Conservation (phyloP, 2,113 vertebrate genomes). For the Rattus rattus region DNA sequence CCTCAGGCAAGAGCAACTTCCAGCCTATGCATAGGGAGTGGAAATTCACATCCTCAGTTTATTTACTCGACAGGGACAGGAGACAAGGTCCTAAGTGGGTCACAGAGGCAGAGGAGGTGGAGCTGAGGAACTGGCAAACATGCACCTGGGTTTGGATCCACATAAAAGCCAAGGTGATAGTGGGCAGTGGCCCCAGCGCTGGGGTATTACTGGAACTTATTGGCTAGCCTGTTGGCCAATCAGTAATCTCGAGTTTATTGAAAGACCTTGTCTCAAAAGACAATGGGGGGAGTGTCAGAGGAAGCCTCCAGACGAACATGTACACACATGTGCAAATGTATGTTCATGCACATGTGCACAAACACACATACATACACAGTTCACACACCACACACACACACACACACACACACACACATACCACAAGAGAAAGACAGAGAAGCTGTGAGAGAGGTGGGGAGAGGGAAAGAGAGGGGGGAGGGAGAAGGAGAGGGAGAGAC, state of each 20-base stretch:
- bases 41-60: not conserved
- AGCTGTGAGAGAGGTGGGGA: no score
- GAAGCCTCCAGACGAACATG: not conserved
- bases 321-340: not conserved
- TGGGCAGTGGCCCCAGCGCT: not conserved
- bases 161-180: not conserved
- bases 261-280: not conserved
- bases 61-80: not conserved
- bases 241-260: not conserved
- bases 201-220: not conserved
- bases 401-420: not conserved
- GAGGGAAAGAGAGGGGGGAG: no score
- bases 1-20: not conserved
- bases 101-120: not conserved
- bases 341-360: not conserved
- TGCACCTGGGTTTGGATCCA: not conserved
- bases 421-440: no score
- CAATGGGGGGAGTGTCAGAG: not conserved
- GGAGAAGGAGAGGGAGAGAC: not conserved
- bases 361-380: not conserved
- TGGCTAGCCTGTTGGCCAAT: not conserved
- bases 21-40: not conserved
- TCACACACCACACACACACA: not conserved
- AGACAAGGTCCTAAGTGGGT: not conserved
- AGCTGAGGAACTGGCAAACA: not conserved